Base-by-base conservation (phyloP, 2,888 invertebrate species). In the Carterocephalus palaemon region DNA sequence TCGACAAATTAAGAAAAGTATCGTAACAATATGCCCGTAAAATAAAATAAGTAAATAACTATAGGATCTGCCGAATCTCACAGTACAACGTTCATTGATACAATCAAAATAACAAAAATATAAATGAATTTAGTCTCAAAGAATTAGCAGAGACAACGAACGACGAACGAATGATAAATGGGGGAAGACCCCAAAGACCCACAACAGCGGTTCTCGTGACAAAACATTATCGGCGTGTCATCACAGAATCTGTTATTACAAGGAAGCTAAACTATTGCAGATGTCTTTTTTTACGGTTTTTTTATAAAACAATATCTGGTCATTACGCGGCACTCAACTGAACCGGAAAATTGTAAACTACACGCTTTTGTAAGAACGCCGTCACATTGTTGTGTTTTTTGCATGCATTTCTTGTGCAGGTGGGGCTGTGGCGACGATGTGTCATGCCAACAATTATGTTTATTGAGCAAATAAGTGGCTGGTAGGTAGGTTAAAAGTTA, bases 321-420 rank as follows among this genome's bases (percentile, higher is more conserved):
- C 62, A 69, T 64, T 61, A 68, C 54, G 54, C 52, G 39, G 51
- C 47, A 48, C 49, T 54, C 57, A 60, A 69, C 43, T 70, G 64
- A 70, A 59, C 72, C 70, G 70, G 75, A 76, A 74, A 80, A 72
- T 60, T 40, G 53, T 64, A 75, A 78, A 52, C 78, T 72, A 73
- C 78, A 78, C 79, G 78, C 76, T 67, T 77, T 71, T 72, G 72
- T 64, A 59, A 54, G 51, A 26, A 9, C 42, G 29, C 43, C 43
- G 43, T 9, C 42, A 36, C 28, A 43, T 36, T 29, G 34, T 26
- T 10, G 9, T 10, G 26, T 13, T 43, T 43, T 43, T 43, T 43
- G 43, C 12, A 16, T 36, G 36, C 36, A 43, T 43, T 43, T 43
- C 43, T 43, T 43, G 20, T 43, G 43, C 34, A 42, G 41, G 28